Evolutionary conservation across 2,888 invertebrate species (phyloP).

Genomic region (Phymatocera aterrima): DNA sequence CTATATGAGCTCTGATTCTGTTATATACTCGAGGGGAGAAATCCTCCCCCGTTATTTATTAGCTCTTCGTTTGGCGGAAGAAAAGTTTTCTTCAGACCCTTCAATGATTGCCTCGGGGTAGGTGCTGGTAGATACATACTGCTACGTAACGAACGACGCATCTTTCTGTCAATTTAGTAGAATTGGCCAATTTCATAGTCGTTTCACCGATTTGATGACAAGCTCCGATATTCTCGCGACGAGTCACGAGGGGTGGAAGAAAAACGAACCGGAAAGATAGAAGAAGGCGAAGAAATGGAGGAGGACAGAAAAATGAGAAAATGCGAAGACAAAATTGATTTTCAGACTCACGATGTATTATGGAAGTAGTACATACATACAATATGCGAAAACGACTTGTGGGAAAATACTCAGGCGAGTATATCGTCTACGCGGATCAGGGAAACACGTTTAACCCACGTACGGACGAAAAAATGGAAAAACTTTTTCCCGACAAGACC

Average conservation of each 20-base stretch:
- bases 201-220: not conserved
- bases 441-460: not conserved
- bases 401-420: not conserved
- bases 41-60: not conserved
- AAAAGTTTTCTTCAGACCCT: not conserved
- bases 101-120: not conserved
- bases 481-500: constrained; percentile 1
- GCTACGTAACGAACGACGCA: not conserved
- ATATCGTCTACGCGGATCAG: constrained; percentile 3
- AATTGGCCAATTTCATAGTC: constrained; percentile 21
- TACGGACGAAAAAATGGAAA: constrained; percentile 22
- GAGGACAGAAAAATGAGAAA: not conserved
- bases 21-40: not conserved
- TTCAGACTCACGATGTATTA: not conserved
- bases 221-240: no score
- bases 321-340: not conserved
- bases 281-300: no score
- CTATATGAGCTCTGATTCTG: no score
- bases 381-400: no score
- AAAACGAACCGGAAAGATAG: no score
- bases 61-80: constrained; percentile 11
- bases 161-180: not conserved
- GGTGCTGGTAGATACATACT: not conserved
- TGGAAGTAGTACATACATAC: no score
- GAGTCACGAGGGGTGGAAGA: no score